These are phyloP conservation scores for Polymixis lichenea DNA, from an alignment of 2,888 invertebrate species.

Conservation along the genomic window DNA sequence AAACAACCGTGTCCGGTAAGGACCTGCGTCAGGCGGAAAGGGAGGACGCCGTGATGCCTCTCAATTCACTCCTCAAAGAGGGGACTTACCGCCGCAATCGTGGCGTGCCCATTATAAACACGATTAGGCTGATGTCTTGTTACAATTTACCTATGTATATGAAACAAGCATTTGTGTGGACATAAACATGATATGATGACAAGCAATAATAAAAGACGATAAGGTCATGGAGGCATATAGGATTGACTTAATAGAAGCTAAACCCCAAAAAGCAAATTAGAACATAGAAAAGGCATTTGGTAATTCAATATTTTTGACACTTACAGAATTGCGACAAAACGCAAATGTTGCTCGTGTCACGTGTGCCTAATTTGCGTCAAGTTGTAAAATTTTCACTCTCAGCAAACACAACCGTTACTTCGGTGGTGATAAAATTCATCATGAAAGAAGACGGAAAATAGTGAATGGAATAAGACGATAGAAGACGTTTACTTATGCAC, in stretches of 20 bases:
- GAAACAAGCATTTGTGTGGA: background rate
- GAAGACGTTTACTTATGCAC: background rate
- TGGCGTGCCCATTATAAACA: no score
- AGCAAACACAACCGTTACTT: conserved; percentile 74
- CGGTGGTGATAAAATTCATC: conserved; percentile 59
- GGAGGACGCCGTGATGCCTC: no score
- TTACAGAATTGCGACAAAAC: conserved; percentile 62
- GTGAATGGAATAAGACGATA: conserved; percentile 41
- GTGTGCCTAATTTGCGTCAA: conserved; percentile 75
- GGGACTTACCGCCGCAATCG: no score
- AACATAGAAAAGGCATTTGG: conserved; percentile 1
- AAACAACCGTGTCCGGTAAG: no score
- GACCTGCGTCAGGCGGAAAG: no score
- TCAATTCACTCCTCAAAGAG: no score
- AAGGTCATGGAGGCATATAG: background rate
- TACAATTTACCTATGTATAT: background rate
- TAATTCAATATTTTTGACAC: conserved; percentile 39
- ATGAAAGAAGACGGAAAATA: conserved; percentile 52
- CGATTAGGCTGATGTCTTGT: background rate
- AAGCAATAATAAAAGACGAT: conserved; percentile 10
- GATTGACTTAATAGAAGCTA: background rate
- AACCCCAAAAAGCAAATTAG: conserved; percentile 5
- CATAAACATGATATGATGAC: conserved; percentile 8
- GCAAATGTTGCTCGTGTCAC: conserved; percentile 62
- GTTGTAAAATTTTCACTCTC: conserved; percentile 82